Evolutionary conservation across 2,113 vertebrate genomes (phyloP).

Genomic region (Labeo rohita): DNA sequence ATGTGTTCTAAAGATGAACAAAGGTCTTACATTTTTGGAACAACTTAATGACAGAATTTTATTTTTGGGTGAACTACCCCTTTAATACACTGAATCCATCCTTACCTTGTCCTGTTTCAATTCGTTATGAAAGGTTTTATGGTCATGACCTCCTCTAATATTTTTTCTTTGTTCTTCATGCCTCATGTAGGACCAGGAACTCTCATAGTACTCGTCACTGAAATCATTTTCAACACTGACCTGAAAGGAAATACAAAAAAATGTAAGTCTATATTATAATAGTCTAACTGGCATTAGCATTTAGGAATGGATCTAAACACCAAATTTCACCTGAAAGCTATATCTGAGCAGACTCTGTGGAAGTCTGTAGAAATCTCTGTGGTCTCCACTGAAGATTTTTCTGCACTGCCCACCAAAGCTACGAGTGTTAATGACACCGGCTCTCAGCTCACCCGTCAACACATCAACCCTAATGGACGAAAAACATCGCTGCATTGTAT

Average conservation of each 20-base stretch:
- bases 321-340: constrained; percentile 83
- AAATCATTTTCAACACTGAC: constrained; percentile 88
- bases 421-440: constrained; percentile 84
- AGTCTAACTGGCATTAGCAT: not conserved
- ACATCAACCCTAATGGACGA: constrained; percentile 77
- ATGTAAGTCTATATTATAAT: not conserved
- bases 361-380: constrained; percentile 78
- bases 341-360: constrained; percentile 88
- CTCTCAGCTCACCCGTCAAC: constrained; percentile 77
- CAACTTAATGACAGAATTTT: too few species aligned
- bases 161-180: constrained; percentile 56
- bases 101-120: constrained; percentile 65
- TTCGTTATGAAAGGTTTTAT: constrained; percentile 71
- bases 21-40: too few species aligned
- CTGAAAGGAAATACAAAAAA: constrained; percentile 67
- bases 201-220: constrained; percentile 87
- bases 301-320: too few species aligned
- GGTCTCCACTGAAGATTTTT: constrained; percentile 84
- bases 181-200: constrained; percentile 88
- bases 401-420: constrained; percentile 91
- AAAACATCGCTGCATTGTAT: not conserved
- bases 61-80: too few species aligned
- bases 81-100: not conserved
- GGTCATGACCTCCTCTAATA: constrained; percentile 64
- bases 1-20: too few species aligned